Evolutionary conservation across 2,888 invertebrate genomes (phyloP).

Genomic region (Pardosa pseudoannulata): DNA sequence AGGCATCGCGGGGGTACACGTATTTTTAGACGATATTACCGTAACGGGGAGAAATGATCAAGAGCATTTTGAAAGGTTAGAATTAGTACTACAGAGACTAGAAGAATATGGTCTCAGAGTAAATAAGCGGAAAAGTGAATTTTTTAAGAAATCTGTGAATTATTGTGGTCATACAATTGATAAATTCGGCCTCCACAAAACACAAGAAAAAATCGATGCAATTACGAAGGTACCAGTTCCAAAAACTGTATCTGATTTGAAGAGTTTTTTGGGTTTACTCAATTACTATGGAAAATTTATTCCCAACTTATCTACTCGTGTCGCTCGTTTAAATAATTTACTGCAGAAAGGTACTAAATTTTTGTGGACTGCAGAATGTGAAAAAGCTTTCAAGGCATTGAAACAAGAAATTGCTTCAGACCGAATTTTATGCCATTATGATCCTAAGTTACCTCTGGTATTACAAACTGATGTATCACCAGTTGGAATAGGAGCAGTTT

Average conservation of each 20-base stretch:
- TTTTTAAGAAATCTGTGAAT: constrained; percentile 32
- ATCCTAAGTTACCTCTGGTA: constrained; percentile 74
- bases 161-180: constrained; percentile 42
- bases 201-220: constrained; percentile 43
- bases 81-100: constrained; percentile 17
- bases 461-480: constrained; percentile 77
- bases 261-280: constrained; percentile 45
- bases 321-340: constrained; percentile 44
- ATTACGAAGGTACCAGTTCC: constrained; percentile 40
- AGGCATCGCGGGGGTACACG: constrained; percentile 24
- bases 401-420: constrained; percentile 42
- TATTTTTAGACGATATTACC: constrained; percentile 32
- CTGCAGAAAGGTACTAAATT: constrained; percentile 48
- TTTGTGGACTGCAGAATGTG: constrained; percentile 46
- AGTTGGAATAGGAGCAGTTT: constrained; percentile 76
- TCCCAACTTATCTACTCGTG: constrained; percentile 51
- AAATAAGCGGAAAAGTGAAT: constrained; percentile 11
- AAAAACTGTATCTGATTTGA: constrained; percentile 39
- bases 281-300: constrained; percentile 50
- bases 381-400: constrained; percentile 49
- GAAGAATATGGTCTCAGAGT: constrained; percentile 20
- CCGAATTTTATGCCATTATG: constrained; percentile 74
- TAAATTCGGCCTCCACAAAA: constrained; percentile 44
- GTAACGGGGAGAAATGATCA: constrained; percentile 26
- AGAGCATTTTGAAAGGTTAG: constrained; percentile 33